These are phyloP conservation scores for Hyaena hyaena DNA, from an alignment of 2,113 vertebrate species.

Conservation along the genomic window DNA sequence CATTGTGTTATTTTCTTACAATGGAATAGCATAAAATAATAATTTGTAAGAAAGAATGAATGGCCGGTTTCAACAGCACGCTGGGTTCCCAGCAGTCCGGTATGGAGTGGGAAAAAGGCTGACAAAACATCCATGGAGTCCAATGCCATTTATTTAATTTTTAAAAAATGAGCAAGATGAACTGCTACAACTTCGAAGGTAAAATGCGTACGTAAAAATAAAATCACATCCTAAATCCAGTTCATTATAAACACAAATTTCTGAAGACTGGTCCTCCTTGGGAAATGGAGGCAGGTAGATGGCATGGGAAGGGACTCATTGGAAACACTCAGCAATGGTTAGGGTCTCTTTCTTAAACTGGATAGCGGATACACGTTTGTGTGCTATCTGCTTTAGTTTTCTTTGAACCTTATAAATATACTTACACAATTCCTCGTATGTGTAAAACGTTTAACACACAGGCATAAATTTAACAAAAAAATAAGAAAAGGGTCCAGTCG, in stretches of 20 bases:
- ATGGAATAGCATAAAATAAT: not conserved
- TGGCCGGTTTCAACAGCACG: not conserved
- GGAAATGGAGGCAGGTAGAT: not conserved
- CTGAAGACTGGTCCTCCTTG: no score
- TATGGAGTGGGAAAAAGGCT: not conserved
- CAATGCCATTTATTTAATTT: not conserved
- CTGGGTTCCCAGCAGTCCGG: not conserved
- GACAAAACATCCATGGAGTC: not conserved
- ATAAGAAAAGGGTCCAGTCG: not conserved
- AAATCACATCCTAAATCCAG: not conserved
- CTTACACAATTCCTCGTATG: not conserved
- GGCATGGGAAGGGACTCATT: rapidly evolving
- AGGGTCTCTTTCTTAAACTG: not conserved
- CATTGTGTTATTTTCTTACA: not conserved
- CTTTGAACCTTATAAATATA: not conserved
- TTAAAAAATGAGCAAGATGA: not conserved
- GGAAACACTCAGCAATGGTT: rapidly evolving
- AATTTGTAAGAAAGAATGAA: not conserved
- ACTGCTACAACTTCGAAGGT: not conserved
- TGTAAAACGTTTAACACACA: not conserved
- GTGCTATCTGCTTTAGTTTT: not conserved
- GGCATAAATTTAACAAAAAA: not conserved
- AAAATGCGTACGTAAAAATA: not conserved
- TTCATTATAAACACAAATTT: not conserved
- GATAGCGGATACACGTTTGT: no score